Evolutionary conservation across 2,888 invertebrate genomes (phyloP), one percentile per base, ranked within the genome.

Genomic region (Hirtodrosophila histrioides): DNA sequence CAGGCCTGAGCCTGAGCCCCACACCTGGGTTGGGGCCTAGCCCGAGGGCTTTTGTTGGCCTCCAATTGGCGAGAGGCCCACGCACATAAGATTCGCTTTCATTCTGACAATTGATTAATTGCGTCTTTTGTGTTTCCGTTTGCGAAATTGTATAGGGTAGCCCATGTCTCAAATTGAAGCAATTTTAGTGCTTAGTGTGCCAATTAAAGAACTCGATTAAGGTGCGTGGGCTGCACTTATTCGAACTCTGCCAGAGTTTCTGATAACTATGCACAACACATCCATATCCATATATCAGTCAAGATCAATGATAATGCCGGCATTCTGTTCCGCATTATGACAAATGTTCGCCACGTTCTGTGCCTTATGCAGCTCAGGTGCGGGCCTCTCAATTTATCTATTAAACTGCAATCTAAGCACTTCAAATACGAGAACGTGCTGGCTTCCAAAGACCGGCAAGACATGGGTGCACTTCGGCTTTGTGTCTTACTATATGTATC

Each of bases 41-140:
- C 60, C 56, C 36, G 53, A 69, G 79, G 67, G 73, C 61, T 60
- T 17, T 17, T 75, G 75, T 78, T 65, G 33, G 40, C 71, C 66
- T 48, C 62, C 82, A 63, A 66, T 74, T 50, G 44, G 44, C 61
- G 35, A 41, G 41, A 8, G 31, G 51, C 80, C 80, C 79, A 80
- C 86, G 76, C 84, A 61, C 44, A 44, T 58, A 85, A 75, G 69
- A 66, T 75, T 69, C 65, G 70, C 62, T 69, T 78, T 65, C 67
- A 80, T 80, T 70, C 55, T 55, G 63, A 48, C 71, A 80, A 86
- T 73, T 86, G 83, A 86, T 83, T 84, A 83, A 83, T 83, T 86
- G 73, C 60, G 39, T 23, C 45, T 56, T 61, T 60, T 39, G 43
- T 56, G 54, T 70, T 75, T 86, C 69, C 75, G 72, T 69, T 77